phyloP scores from a whole-genome alignment of 2,888 invertebrate genomes.

The Erannis defoliaria region DNA sequence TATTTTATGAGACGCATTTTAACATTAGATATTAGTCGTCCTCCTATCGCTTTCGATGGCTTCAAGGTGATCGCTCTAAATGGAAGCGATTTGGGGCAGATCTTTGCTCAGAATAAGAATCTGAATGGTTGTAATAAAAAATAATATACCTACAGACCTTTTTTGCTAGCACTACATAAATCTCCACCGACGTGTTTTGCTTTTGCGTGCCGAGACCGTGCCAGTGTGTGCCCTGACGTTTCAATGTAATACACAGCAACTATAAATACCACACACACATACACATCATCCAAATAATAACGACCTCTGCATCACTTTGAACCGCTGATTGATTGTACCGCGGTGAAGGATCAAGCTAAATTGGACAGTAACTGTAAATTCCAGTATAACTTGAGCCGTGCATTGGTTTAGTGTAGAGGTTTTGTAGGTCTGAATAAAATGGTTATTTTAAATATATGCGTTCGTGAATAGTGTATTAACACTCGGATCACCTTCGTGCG shows the following conservation, averaged over 20 bases:
- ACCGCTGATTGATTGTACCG: constrained; percentile 7
- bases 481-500: constrained; percentile 82
- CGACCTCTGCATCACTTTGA: constrained; percentile 15
- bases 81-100: too few relatives aligned
- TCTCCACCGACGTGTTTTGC: constrained; percentile 79
- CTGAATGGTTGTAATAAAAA: not conserved
- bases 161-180: constrained; percentile 48
- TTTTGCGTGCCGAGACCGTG: constrained; percentile 70
- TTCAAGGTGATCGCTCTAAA: too few relatives aligned
- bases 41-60: too few relatives aligned
- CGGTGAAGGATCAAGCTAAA: constrained; percentile 18
- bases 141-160: constrained; percentile 9
- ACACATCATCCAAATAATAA: constrained; percentile 26
- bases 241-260: constrained; percentile 59
- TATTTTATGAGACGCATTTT: too few relatives aligned
- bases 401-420: not conserved
- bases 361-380: not conserved
- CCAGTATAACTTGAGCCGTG: constrained; percentile 52
- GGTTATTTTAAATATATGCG: constrained; percentile 58
- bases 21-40: too few relatives aligned
- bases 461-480: constrained; percentile 77
- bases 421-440: constrained; percentile 16
- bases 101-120: too few relatives aligned
- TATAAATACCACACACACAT: constrained; percentile 65
- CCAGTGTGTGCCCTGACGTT: constrained; percentile 64